Percentiles rank a stretch among this genome's conserved stretches.
Evolutionary conservation across 2,113 vertebrate species (phyloP).

Genomic region (Chloebia gouldiae): DNA sequence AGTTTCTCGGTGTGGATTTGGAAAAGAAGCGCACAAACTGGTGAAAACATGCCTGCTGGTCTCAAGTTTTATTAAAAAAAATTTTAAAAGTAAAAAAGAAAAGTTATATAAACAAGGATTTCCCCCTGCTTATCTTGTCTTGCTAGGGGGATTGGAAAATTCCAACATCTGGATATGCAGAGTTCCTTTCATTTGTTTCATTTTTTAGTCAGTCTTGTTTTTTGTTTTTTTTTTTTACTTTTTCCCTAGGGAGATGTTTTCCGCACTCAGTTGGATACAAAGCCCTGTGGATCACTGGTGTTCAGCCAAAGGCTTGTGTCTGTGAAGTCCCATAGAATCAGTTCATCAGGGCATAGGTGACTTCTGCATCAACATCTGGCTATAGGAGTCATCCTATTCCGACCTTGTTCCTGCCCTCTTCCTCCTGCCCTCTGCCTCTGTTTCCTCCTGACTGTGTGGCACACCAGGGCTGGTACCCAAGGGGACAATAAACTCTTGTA

Average conservation of each 20-base stretch:
- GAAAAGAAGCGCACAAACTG: background rate
- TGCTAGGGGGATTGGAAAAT: slow-evolving; percentile 27
- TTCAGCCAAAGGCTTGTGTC: background rate
- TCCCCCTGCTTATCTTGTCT: slow-evolving; percentile 16
- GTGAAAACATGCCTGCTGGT: background rate
- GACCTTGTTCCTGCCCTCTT: background rate
- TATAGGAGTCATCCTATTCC: background rate
- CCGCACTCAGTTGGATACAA: background rate
- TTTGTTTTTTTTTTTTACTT: background rate
- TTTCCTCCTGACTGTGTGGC: background rate
- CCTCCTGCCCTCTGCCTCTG: background rate
- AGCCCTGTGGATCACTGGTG: background rate
- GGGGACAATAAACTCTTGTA: fast-evolving
- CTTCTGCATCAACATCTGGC: background rate
- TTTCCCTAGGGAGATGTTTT: background rate
- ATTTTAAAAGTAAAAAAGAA: background rate
- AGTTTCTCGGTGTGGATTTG: background rate
- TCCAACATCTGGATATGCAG: slow-evolving; percentile 35
- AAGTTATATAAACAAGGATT: slow-evolving; percentile 31
- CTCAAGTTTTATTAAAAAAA: background rate
- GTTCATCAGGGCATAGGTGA: background rate
- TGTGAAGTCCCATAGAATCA: background rate
- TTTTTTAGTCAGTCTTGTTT: background rate
- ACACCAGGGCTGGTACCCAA: background rate
- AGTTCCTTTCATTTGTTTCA: background rate